Evolutionary conservation across 2,888 invertebrate species (phyloP).

Genomic region (Aspidiotus destructor): DNA sequence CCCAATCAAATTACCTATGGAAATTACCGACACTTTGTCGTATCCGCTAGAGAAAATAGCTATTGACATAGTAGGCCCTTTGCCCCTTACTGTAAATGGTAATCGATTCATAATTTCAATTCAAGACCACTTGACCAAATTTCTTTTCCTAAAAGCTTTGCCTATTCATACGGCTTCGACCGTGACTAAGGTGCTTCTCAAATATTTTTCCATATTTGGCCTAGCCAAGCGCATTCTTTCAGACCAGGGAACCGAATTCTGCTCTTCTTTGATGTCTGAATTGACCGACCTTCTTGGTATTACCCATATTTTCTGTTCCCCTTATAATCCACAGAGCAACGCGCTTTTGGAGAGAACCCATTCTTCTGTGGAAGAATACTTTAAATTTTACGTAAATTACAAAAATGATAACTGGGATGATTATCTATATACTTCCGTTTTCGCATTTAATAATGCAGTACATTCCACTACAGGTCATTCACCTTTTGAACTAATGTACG

Average conservation of each 20-base stretch:
- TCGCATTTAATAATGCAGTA: background rate
- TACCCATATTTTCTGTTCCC: background rate
- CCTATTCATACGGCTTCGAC: background rate
- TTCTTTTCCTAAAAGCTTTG: background rate
- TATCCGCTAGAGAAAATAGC: background rate
- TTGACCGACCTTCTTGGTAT: background rate
- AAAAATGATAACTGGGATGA: background rate
- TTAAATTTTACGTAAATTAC: background rate
- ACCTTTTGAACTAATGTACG: background rate
- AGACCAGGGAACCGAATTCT: background rate
- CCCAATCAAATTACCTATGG: conserved; percentile 11
- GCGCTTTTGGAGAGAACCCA: background rate
- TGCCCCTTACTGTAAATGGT: background rate
- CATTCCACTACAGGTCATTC: background rate
- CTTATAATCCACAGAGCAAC: background rate
- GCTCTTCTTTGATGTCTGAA: background rate
- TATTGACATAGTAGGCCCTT: background rate
- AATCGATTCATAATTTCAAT: conserved; percentile 8
- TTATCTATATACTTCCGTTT: background rate
- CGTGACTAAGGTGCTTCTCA: background rate
- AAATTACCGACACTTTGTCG: background rate
- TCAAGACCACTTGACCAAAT: background rate
- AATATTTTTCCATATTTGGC: background rate
- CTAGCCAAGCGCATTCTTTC: background rate
- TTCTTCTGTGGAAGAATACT: background rate